A percentile compares a stretch with the other conserved stretches of the same genome.
Evolutionary conservation across 2,888 invertebrate species (phyloP).

Genomic region (Pristionchus exspectatus): DNA sequence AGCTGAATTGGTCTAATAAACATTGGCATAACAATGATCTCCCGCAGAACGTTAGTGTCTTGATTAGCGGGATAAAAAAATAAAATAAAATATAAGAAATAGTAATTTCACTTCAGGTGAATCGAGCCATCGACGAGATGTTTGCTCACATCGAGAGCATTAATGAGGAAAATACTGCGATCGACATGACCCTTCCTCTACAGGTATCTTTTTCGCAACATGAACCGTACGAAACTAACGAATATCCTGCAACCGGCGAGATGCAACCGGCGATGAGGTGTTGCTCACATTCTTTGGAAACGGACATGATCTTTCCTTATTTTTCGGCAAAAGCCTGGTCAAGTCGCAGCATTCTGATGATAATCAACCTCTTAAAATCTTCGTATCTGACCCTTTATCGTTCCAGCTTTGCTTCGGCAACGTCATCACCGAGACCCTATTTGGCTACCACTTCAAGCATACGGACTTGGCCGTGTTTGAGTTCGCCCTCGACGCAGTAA

Average conservation of each 20-base stretch:
- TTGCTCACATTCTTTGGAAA: too few relatives aligned
- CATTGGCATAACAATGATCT: not conserved
- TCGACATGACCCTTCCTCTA: not conserved
- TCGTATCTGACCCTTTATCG: too few relatives aligned
- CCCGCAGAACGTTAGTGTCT: not conserved
- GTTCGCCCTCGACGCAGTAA: conserved; percentile 53
- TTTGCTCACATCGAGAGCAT: not conserved
- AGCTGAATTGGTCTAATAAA: too few relatives aligned
- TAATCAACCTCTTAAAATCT: too few relatives aligned
- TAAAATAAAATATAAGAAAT: too few relatives aligned
- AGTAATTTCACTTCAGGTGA: not conserved
- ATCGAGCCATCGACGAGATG: not conserved
- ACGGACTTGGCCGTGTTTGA: conserved; percentile 59
- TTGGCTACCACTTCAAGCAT: conserved; percentile 62
- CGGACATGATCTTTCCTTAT: too few relatives aligned
- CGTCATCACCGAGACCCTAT: conserved; percentile 66
- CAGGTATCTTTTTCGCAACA: not conserved
- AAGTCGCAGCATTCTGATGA: too few relatives aligned
- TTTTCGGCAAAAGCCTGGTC: too few relatives aligned
- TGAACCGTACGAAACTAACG: too few relatives aligned
- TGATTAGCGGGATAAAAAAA: too few relatives aligned
- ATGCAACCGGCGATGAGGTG: too few relatives aligned
- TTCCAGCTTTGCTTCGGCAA: conserved; percentile 67
- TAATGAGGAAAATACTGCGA: not conserved
- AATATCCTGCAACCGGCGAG: too few relatives aligned